A percentile compares a stretch with the other conserved stretches of the same genome.
Evolutionary conservation across 2,888 invertebrate species (phyloP).

Genomic region (Hirtodrosophila trivittata): DNA sequence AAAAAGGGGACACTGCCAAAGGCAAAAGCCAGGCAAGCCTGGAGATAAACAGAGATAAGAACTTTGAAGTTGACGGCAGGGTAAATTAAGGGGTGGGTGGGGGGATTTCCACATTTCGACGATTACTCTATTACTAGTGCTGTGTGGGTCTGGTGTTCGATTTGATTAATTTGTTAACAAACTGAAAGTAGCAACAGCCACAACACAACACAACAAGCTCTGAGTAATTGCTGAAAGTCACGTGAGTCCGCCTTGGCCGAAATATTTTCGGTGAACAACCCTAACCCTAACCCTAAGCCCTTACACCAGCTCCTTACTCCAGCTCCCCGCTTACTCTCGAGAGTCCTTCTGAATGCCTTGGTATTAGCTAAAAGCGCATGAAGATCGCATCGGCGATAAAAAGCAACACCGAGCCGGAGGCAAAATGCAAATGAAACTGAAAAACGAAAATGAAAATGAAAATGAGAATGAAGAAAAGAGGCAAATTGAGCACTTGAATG

Average conservation of each 20-base stretch:
- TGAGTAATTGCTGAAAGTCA: constrained; percentile 81
- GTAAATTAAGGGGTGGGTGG: not conserved
- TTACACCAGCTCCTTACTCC: not conserved
- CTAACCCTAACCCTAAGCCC: constrained; percentile 6
- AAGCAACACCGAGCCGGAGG: constrained; percentile 25
- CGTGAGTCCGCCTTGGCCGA: constrained; percentile 51
- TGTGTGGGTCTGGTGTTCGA: constrained; percentile 58
- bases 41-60: constrained; percentile 52
- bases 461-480: constrained; percentile 33
- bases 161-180: constrained; percentile 84
- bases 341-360: constrained; percentile 1
- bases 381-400: constrained; percentile 74
- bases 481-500: constrained; percentile 81
- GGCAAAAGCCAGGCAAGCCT: constrained; percentile 24
- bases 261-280: constrained; percentile 42
- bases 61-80: constrained; percentile 27
- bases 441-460: constrained; percentile 18
- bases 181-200: constrained; percentile 81
- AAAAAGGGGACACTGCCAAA: constrained; percentile 51
- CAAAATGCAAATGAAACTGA: constrained; percentile 53
- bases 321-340: not conserved
- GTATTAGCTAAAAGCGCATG: constrained; percentile 79
- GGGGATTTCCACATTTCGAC: constrained; percentile 54
- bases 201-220: constrained; percentile 34
- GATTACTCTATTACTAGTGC: constrained; percentile 67